These are phyloP conservation scores for Equus przewalskii DNA, from an alignment of 2,113 vertebrate species.

Conservation along the genomic window DNA sequence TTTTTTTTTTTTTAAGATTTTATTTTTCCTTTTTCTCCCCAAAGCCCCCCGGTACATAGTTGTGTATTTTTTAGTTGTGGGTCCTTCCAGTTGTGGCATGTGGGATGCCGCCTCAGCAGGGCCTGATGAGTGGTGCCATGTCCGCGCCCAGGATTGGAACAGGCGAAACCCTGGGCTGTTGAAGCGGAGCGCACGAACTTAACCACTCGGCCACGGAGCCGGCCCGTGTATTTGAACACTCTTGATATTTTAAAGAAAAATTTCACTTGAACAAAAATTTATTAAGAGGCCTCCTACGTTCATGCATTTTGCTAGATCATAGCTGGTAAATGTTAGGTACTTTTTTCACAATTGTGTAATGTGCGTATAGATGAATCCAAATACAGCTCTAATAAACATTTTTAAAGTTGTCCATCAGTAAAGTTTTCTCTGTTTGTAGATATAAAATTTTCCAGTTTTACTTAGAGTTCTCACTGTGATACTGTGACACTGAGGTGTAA, in stretches of 20 bases:
- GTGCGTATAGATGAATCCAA: not conserved
- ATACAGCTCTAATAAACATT: not conserved
- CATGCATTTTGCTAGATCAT: not conserved
- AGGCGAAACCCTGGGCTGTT: no score
- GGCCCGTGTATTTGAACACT: not conserved
- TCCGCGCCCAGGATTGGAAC: no score
- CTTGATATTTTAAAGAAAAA: not conserved
- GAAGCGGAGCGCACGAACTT: no score
- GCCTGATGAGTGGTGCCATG: no score
- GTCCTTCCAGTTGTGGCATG: no score
- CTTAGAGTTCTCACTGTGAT: not conserved
- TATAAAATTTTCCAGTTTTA: slow-evolving; percentile 7
- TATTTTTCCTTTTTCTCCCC: no score
- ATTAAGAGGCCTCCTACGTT: not conserved
- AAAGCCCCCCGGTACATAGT: no score
- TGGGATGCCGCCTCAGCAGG: no score
- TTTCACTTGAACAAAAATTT: not conserved
- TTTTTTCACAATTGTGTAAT: not conserved
- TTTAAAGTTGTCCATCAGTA: not conserved
- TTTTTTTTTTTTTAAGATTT: not conserved
- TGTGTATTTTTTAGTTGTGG: no score
- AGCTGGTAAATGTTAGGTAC: not conserved
- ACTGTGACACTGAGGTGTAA: not conserved
- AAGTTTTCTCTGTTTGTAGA: not conserved
- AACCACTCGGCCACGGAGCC: no score